phyloP scores from a whole-genome alignment of 92 coral and sea anemone genomes.

The Palythoa heliodiscus region DNA sequence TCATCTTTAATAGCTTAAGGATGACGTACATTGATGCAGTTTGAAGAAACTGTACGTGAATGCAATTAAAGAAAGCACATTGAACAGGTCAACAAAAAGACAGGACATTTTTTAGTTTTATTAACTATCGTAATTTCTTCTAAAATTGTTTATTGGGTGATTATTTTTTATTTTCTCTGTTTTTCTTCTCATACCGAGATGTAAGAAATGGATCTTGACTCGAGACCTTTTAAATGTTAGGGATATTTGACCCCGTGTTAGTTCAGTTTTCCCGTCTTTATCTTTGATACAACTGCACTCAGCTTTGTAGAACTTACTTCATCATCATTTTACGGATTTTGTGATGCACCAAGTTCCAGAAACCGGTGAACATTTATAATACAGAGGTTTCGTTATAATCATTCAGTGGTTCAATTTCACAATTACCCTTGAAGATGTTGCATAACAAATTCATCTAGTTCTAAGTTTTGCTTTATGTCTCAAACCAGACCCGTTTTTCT shows the following conservation, averaged over 20 bases:
- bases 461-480: no score
- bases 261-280: background rate
- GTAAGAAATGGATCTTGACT: background rate
- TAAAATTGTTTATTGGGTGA: no score
- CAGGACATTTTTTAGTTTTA: background rate
- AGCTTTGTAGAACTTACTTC: background rate
- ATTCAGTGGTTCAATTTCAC: no score
- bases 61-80: background rate
- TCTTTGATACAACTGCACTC: background rate
- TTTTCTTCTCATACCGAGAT: background rate
- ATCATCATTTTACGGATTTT: background rate
- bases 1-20: background rate
- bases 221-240: no score
- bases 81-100: background rate
- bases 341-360: background rate
- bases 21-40: constrained; percentile 7
- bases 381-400: background rate
- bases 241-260: no score
- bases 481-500: no score
- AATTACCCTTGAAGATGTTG: no score
- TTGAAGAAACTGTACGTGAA: constrained; percentile 7
- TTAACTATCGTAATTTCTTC: background rate
- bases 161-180: background rate
- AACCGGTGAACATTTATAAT: background rate
- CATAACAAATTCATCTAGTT: no score